Evolutionary conservation across 2,113 vertebrate genomes (phyloP), one percentile per base, ranked within the genome.

Genomic region (Brienomyrus brachyistius): DNA sequence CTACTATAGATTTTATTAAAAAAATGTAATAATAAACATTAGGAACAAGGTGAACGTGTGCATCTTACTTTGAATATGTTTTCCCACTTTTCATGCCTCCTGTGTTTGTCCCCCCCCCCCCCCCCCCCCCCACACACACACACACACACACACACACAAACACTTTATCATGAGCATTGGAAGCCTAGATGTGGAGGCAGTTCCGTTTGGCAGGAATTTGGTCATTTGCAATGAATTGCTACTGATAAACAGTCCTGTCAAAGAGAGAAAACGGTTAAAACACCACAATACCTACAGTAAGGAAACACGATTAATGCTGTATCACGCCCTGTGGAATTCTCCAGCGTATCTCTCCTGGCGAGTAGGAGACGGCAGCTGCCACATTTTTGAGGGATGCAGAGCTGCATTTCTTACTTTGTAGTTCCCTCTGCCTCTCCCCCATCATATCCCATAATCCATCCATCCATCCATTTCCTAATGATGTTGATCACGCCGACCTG

Each of bases 1-100:
- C 94, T 95, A 93, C 95, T 95, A 95, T 96, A 96, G 95, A 96
- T 96, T 96, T 96, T 95, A 95, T 88, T 94, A 95, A 90, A 93
- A 93, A 94, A 96, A 95, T 47, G n/a, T 62, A 48, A 89, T 19
- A n/a, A 47, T 52, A 86, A 88, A 94, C 93, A 94, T 95, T 95
- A 95, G 94, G 95, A 91, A 95, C 93, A 93, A 92, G 19, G 23
- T 88, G 43, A n/a, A 50, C 11, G 62, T 88, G 48, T 54, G 27
- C n/a, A 31, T 10, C 74, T 47, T 88, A 19, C 40, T 45, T 83
- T 83, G 80, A 47, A 47, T 83, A 10, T 83, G 17, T 47, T 83
- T 45, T 83, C 19, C 13, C 2, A 15, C 35, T 83, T 17, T 83
- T 47, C 35, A 9, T 47, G 21, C 59, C 23, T 9, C 62, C 62